Conservation (phyloP, 2,113 vertebrate species). For the Myanophis thanlyinensis region DNA sequence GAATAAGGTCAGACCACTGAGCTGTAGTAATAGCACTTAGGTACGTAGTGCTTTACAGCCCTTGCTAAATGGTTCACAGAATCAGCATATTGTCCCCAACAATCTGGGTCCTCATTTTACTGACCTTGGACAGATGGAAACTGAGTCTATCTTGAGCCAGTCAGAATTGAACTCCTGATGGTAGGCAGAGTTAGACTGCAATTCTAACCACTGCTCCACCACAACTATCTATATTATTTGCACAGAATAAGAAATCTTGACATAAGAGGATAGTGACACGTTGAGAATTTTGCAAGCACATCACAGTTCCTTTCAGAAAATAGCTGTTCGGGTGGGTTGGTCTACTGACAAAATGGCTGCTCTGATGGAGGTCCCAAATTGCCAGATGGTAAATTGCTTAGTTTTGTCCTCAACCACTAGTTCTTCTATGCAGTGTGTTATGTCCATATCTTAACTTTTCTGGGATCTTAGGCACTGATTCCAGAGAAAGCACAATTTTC, state of each 20-base stretch:
- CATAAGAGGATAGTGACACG: background rate
- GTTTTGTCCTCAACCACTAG: background rate
- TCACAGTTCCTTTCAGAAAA: background rate
- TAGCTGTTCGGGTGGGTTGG: background rate
- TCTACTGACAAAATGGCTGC: background rate
- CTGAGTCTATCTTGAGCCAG: no score
- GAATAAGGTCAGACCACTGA: background rate
- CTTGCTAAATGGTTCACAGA: no score
- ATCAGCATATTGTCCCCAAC: no score
- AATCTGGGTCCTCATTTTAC: no score
- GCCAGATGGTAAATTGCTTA: background rate
- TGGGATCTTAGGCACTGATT: background rate
- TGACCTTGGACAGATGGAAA: no score
- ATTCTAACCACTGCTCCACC: no score
- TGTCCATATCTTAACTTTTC: background rate
- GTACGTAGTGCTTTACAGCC: no score
- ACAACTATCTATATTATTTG: no score
- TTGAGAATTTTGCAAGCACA: background rate
- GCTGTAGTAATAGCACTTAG: no score
- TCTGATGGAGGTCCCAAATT: background rate
- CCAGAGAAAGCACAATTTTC: background rate
- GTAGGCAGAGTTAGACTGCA: no score
- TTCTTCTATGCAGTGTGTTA: background rate
- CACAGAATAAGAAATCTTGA: background rate
- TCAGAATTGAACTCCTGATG: no score